phyloP scores from a whole-genome alignment of 2,797 vertebrate genomes.

The Rousettus madagascariensis region DNA sequence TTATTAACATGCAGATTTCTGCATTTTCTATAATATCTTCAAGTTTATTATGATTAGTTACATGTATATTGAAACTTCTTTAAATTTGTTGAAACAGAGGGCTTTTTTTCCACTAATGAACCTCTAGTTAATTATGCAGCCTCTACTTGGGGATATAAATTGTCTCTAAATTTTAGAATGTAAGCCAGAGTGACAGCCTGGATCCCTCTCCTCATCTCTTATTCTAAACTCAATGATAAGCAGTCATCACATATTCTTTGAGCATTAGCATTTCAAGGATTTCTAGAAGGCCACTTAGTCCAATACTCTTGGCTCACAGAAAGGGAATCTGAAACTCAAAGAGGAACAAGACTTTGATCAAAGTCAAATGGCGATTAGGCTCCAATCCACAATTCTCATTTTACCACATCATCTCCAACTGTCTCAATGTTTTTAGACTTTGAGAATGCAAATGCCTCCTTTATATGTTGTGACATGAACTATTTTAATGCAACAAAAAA shows the following conservation, averaged over 20 bases:
- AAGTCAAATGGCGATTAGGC: not conserved
- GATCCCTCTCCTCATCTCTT: not conserved
- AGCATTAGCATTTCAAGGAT: not conserved
- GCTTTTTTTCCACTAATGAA: not conserved
- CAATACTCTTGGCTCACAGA: not conserved
- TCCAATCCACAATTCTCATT: not conserved
- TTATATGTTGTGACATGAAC: not conserved
- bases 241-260: not conserved
- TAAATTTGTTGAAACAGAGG: not conserved
- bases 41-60: not conserved
- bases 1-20: slow-evolving; percentile 11
- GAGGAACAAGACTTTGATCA: not conserved
- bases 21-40: not conserved
- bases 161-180: not conserved
- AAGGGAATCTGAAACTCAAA: not conserved
- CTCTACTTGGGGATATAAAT: not conserved
- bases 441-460: not conserved
- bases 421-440: not conserved
- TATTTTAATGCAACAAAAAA: not conserved
- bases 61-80: not conserved
- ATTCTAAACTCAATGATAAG: not conserved
- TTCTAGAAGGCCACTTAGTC: not conserved
- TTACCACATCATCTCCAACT: not conserved
- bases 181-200: not conserved
- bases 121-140: not conserved